These are phyloP conservation scores for Beroe ovata DNA, from an alignment of 37 sponge, comb jelly and placozoan species.

Conservation along the genomic window DNA sequence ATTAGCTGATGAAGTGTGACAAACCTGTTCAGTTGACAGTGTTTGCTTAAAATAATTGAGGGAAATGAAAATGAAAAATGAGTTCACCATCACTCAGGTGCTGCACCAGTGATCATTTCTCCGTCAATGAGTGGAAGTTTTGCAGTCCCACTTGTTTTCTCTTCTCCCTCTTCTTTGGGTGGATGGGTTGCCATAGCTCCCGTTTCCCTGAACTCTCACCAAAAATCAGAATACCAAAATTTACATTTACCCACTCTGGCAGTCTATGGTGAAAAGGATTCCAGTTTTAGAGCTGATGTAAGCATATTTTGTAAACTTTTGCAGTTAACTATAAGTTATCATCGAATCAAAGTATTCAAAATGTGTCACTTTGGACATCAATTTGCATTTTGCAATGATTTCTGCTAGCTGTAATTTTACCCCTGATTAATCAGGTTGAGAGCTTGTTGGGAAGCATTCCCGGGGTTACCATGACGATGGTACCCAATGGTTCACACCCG, in stretches of 20 bases:
- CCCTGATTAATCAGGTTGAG: no score
- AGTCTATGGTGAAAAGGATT: slow-evolving; percentile 50
- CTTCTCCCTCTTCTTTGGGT: neutral
- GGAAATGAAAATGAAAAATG: no score
- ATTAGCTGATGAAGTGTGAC: no score
- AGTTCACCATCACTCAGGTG: no score
- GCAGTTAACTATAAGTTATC: no score
- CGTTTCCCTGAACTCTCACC: slow-evolving; percentile 14
- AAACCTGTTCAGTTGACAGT: no score
- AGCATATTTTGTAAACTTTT: neutral
- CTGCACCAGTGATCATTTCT: slow-evolving; percentile 14
- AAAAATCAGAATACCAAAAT: neutral
- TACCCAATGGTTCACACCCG: slow-evolving; percentile 9
- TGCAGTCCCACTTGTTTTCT: slow-evolving; percentile 43
- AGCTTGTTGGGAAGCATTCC: neutral
- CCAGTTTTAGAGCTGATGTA: neutral
- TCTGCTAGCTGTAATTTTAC: no score
- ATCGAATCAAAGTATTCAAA: no score
- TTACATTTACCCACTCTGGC: slow-evolving; percentile 24
- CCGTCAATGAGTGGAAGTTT: slow-evolving; percentile 54
- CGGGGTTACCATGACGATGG: slow-evolving; percentile 9
- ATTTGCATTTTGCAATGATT: no score
- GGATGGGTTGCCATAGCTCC: slow-evolving; percentile 47
- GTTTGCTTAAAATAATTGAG: neutral
- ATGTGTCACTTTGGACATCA: no score